phyloP scores from a whole-genome alignment of 2,888 invertebrate species.

The Cheilosia pagana region DNA sequence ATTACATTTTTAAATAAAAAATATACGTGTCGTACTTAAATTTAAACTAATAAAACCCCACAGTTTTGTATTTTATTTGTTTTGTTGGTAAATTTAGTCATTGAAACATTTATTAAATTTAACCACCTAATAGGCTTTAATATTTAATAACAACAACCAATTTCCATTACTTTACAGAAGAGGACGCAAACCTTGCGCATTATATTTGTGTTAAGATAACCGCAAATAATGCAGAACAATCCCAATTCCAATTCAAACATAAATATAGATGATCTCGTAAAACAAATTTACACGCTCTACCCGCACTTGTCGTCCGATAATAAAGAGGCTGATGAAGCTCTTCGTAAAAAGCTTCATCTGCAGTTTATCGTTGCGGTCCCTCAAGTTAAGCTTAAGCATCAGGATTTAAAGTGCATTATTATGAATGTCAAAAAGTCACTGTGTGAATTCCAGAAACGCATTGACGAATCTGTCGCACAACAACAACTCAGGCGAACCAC shows the following conservation, averaged over 20 bases:
- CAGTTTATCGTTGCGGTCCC: conserved; percentile 39
- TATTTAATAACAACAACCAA: not conserved
- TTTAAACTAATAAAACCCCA: not conserved
- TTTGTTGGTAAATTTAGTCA: not conserved
- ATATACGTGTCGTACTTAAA: conserved; percentile 1
- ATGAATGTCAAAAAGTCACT: conserved; percentile 57
- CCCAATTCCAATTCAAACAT: not conserved
- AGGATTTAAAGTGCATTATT: conserved; percentile 53
- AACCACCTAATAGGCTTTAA: no score
- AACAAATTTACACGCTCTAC: conserved; percentile 35
- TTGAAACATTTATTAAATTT: no score
- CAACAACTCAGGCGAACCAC: conserved; percentile 55
- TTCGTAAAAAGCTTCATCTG: conserved; percentile 41
- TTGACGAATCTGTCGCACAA: conserved; percentile 60
- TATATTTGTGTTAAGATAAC: not conserved
- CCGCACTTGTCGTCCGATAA: conserved; percentile 21
- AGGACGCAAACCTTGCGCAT: not conserved
- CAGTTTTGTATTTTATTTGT: not conserved
- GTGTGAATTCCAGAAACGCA: conserved; percentile 52
- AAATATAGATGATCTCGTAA: conserved; percentile 48
- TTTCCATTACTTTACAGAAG: not conserved
- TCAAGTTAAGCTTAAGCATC: conserved; percentile 45
- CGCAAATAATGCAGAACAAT: conserved; percentile 47
- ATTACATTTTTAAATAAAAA: conserved; percentile 16
- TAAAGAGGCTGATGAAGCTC: conserved; percentile 3